Evolutionary conservation across 2,797 vertebrate species (phyloP).

Genomic region (Dromococcyx pavoninus): DNA sequence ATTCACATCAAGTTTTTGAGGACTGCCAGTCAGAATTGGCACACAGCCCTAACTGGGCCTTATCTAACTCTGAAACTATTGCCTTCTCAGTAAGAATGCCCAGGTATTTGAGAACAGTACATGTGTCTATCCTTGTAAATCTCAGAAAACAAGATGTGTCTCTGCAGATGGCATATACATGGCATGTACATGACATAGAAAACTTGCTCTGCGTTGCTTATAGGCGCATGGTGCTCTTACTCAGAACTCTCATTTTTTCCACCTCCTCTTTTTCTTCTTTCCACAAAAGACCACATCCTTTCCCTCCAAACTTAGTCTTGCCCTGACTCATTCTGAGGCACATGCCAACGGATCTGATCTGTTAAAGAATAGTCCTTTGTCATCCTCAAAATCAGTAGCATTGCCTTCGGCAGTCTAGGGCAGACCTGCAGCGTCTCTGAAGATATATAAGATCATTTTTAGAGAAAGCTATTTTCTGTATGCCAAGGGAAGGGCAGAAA

Average conservation of each 20-base stretch:
- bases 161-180: background rate
- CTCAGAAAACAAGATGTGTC: background rate
- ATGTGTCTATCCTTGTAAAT: rapidly evolving
- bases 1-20: background rate
- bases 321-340: background rate
- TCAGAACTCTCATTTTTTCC: background rate
- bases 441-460: background rate
- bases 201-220: background rate
- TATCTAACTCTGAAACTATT: background rate
- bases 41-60: background rate
- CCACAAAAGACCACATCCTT: background rate
- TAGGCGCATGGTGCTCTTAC: background rate
- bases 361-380: background rate
- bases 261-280: background rate
- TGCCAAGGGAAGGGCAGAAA: background rate
- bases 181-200: too few species aligned
- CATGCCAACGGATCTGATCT: background rate
- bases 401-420: background rate
- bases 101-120: background rate
- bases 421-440: background rate
- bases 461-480: background rate
- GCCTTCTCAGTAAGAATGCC: background rate
- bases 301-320: background rate
- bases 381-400: background rate
- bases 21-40: background rate